Base-by-base conservation (phyloP, 2,113 vertebrate genomes). In the Solenodon paradoxus region DNA sequence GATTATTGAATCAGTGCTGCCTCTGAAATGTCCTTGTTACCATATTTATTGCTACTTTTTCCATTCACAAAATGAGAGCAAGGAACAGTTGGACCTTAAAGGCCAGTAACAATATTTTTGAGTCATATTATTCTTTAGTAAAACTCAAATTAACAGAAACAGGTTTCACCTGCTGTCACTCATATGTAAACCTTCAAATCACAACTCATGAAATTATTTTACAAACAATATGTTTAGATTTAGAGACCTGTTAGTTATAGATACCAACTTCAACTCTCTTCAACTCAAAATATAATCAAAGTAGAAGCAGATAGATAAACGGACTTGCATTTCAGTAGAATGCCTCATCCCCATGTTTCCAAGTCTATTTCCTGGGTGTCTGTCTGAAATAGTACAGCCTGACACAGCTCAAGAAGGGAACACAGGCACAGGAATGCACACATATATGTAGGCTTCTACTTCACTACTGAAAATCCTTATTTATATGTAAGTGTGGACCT, bases 261-360 rank as follows among this genome's bases (percentile, higher is more conserved):
- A 45, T 55, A 79, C 5, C 38, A 2, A 45, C 68, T 91, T 72
- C 35, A 17, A 38, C 64, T 24, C 13, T 5, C 32, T 16, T 19
- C 38, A 16, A 42, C 6, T 7, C 20, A 10, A 85, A 92, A 57
- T 22, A 22, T 24, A 51, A 3, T 2, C n/a, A 45, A 0, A 20
- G 9, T 20, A 20, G n/a, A 57, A 68, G 1, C 47, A 89, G 9
- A 85, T 88, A 61, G 32, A 5, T 45, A 26, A 30, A n/a, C 19
- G n/a, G 28, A 22, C 8, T 72, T 63, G 19, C 3, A 64, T 30
- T 79, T 28, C 19, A 38, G 22, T 7, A 40, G 13, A 3, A 6
- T 11, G 7, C 32, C 42, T 51, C 0, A 1, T 24, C 11, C 24
- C 0, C 2, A 8, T 28, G 40, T 4, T n/a, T 26, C 15, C 28